Evolutionary conservation across 2,113 vertebrate species (phyloP).

Genomic region (Piprites chloris): DNA sequence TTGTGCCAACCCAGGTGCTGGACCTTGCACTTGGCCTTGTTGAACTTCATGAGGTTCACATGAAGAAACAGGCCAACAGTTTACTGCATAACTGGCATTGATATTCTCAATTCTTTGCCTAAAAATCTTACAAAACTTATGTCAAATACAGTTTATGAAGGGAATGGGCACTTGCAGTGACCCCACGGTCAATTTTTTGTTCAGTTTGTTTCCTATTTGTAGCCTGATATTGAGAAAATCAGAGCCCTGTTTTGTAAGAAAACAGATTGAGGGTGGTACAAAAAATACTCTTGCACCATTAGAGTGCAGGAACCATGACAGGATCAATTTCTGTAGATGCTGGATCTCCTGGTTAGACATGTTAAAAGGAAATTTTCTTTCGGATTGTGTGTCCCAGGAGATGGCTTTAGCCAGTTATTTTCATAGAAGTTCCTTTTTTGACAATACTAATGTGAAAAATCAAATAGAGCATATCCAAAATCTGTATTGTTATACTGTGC

Average conservation of each 20-base stretch:
- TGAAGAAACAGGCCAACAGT: neutral
- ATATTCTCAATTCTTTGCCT: neutral
- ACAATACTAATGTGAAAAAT: neutral
- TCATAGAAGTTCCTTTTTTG: neutral
- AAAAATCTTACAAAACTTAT: neutral
- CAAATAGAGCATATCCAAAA: neutral
- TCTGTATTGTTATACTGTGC: neutral
- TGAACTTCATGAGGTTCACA: neutral
- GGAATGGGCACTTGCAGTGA: neutral
- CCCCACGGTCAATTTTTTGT: neutral
- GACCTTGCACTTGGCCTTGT: neutral
- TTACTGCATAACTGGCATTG: neutral
- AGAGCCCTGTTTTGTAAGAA: neutral
- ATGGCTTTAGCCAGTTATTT: neutral
- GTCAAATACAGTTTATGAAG: neutral
- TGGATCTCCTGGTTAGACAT: neutral
- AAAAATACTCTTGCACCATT: neutral
- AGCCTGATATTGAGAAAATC: neutral
- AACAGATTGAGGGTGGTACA: neutral
- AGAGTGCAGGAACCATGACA: neutral
- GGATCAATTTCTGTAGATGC: neutral
- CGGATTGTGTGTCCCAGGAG: neutral
- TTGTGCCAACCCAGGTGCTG: fast-evolving
- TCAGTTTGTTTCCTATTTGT: neutral
- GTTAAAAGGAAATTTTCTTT: neutral